Conservation (phyloP, 2,113 vertebrate genomes). For the Narcine bancroftii region DNA sequence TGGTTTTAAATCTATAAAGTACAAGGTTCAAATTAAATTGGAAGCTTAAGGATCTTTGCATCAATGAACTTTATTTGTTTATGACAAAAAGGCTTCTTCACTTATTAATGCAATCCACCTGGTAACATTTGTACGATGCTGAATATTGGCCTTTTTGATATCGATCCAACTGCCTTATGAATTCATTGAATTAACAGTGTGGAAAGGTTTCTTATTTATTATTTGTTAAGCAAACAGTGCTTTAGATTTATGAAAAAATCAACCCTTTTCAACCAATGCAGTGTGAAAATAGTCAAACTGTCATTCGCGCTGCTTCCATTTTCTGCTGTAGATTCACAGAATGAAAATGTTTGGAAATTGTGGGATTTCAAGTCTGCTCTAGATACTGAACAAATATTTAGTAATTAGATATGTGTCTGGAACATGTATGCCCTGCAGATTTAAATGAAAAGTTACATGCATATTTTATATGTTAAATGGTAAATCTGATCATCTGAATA, state of each 20-base stretch:
- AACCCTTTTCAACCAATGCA: background rate
- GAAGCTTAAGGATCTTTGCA: background rate
- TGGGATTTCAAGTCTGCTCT: background rate
- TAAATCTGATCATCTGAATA: background rate
- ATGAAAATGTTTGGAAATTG: conserved; percentile 10
- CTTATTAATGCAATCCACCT: background rate
- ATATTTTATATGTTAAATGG: background rate
- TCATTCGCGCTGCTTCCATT: background rate
- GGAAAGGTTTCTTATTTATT: background rate
- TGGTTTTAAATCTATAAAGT: background rate
- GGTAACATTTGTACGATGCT: background rate
- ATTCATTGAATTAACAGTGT: background rate
- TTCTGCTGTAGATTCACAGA: background rate
- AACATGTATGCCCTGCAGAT: background rate
- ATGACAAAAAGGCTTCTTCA: background rate
- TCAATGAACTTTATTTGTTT: background rate
- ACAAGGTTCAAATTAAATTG: background rate
- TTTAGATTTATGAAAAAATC: background rate
- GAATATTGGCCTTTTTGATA: background rate
- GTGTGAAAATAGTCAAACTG: background rate
- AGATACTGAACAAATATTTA: conserved; percentile 12
- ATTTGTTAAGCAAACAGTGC: background rate
- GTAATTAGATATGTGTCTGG: background rate
- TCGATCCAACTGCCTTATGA: background rate
- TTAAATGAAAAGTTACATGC: background rate